A percentile compares a stretch with the other conserved stretches of the same genome.
phyloP scores from a whole-genome alignment of 2,797 vertebrate species.

The Ptychadena robeensis region DNA sequence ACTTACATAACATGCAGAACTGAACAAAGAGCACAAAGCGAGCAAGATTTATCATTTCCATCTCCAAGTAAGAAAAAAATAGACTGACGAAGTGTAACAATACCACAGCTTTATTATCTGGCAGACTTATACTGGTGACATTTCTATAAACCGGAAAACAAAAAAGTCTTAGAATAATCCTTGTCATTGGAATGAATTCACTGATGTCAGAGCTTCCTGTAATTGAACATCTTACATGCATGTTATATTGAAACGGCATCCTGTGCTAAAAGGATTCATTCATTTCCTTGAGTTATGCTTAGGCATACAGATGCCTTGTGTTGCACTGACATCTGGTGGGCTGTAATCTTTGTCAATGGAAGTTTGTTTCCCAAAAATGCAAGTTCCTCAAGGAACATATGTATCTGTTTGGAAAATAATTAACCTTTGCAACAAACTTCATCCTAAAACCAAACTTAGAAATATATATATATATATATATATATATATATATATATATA shows the following conservation, averaged over 20 bases:
- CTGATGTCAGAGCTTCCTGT: not conserved
- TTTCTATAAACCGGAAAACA: not conserved
- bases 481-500: too few relatives aligned
- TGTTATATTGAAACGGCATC: too few relatives aligned
- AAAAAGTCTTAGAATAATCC: not conserved
- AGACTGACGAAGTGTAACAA: too few relatives aligned
- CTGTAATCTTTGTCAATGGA: slow-evolving; percentile 10
- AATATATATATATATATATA: too few relatives aligned
- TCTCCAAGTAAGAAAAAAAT: too few relatives aligned
- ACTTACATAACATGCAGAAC: too few relatives aligned
- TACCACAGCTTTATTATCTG: not conserved
- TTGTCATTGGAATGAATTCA: not conserved
- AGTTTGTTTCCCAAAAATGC: not conserved
- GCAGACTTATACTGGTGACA: not conserved
- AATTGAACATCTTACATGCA: not conserved
- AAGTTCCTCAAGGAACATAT: not conserved
- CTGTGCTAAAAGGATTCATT: not conserved
- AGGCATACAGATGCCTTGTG: slow-evolving; percentile 26
- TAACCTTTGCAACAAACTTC: not conserved
- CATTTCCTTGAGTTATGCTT: not conserved
- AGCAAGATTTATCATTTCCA: too few relatives aligned
- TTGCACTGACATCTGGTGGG: slow-evolving; percentile 55
- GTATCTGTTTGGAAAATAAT: not conserved
- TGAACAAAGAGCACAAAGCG: too few relatives aligned
- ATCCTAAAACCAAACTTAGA: not conserved